Evolutionary conservation across 2,797 vertebrate genomes (phyloP).

Genomic region (Amazonetta brasiliensis): DNA sequence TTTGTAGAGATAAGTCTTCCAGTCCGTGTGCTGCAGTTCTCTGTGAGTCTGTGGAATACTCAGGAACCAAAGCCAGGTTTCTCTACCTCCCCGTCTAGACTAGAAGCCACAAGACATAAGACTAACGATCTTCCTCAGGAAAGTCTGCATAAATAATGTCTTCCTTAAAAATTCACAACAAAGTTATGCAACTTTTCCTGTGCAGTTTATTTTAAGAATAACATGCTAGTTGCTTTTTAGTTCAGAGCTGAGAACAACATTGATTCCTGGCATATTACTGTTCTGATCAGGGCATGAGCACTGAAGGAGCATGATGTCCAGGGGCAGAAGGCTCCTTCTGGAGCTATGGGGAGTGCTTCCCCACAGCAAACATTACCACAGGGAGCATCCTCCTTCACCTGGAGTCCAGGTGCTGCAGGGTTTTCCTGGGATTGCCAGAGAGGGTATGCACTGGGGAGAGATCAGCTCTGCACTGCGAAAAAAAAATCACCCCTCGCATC

Average conservation of each 20-base stretch:
- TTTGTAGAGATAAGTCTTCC: not conserved
- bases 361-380: not conserved
- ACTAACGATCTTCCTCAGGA: not conserved
- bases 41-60: not conserved
- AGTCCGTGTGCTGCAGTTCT: not conserved
- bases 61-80: conserved; percentile 23
- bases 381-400: not conserved
- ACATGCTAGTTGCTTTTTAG: not conserved
- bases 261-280: not conserved
- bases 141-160: conserved; percentile 15
- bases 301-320: not conserved
- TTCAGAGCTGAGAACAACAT: conserved; percentile 9
- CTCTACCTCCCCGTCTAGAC: conserved; percentile 48
- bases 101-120: conserved; percentile 49
- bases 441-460: not conserved
- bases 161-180: conserved; percentile 28
- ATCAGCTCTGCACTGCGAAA: not conserved
- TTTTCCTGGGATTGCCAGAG: not conserved
- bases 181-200: conserved; percentile 54
- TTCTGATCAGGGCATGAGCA: not conserved
- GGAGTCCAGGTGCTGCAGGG: not conserved
- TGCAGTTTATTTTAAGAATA: conserved; percentile 14
- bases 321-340: not conserved
- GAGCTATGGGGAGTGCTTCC: too few relatives aligned
- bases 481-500: not conserved